phyloP scores from a whole-genome alignment of 2,113 vertebrate genomes.

The Rallus limicola region DNA sequence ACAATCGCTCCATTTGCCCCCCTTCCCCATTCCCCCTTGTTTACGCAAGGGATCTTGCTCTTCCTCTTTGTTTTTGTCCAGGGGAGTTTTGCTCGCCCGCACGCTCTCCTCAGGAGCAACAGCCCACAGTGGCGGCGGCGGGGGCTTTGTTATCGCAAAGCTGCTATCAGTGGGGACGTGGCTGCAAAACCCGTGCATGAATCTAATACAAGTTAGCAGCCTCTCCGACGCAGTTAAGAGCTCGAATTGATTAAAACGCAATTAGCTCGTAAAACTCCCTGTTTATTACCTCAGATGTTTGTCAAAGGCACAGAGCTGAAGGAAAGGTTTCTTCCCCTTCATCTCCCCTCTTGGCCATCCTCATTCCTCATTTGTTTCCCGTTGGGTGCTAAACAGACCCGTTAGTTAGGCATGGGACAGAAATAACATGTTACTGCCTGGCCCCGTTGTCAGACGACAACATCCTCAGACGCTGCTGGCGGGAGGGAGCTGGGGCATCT shows the following conservation, averaged over 20 bases:
- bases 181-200: neutral
- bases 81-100: neutral
- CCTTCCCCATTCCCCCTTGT: neutral
- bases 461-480: neutral
- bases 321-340: neutral
- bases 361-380: neutral
- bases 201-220: constrained; percentile 21
- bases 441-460: neutral
- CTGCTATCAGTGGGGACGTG: neutral
- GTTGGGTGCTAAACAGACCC: neutral
- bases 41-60: neutral
- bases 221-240: constrained; percentile 11
- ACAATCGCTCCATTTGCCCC: neutral
- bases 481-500: neutral
- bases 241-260: constrained; percentile 56
- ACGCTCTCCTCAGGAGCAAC: neutral
- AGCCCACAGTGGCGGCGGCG: neutral
- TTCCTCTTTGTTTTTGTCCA: neutral
- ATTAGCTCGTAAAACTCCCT: constrained; percentile 28
- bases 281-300: constrained; percentile 42
- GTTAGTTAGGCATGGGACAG: neutral
- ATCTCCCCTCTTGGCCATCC: neutral
- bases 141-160: neutral
- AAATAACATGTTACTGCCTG: constrained; percentile 51
- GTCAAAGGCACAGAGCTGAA: constrained; percentile 11